Evolutionary conservation across 2,888 invertebrate genomes (phyloP).

Genomic region (Lomographa bimaculata): DNA sequence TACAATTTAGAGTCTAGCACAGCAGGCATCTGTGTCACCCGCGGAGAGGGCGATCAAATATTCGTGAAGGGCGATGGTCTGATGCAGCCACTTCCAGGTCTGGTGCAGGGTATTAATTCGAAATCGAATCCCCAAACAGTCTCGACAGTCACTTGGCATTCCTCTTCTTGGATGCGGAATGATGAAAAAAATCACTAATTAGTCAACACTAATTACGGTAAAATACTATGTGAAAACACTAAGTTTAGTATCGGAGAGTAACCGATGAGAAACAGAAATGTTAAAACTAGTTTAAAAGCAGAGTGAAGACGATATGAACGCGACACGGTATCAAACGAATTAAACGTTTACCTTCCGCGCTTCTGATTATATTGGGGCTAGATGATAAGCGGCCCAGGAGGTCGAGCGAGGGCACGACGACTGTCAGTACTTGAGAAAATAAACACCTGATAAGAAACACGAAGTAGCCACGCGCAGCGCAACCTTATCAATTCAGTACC

Average conservation of each 20-base stretch:
- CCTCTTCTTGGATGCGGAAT: conserved; percentile 82
- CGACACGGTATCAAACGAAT: conserved; percentile 62
- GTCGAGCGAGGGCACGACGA: conserved; percentile 78
- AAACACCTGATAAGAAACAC: conserved; percentile 79
- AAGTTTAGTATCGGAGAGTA: conserved; percentile 25
- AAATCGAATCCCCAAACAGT: conserved; percentile 94
- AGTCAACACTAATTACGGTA: conserved; percentile 48
- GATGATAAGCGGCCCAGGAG: conserved; percentile 76
- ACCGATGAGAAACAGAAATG: conserved; percentile 7
- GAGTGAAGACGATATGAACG: conserved; percentile 32
- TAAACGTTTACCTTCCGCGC: conserved; percentile 65
- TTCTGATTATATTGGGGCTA: conserved; percentile 74
- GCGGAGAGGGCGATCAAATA: conserved; percentile 92
- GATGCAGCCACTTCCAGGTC: conserved; percentile 98
- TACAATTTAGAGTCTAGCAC: conserved; percentile 56
- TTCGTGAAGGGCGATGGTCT: conserved; percentile 94
- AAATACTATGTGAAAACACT: conserved; percentile 30
- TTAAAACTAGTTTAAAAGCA: conserved; percentile 14
- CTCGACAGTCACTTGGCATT: conserved; percentile 88
- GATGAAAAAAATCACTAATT: conserved; percentile 69
- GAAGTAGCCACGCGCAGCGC: conserved; percentile 69
- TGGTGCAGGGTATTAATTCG: conserved; percentile 95
- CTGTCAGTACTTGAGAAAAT: conserved; percentile 63
- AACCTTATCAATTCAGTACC: conserved; percentile 54
- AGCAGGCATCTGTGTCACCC: conserved; percentile 86